These are phyloP conservation scores for Ochotona princeps DNA, from an alignment of 2,113 vertebrate species.

Conservation along the genomic window DNA sequence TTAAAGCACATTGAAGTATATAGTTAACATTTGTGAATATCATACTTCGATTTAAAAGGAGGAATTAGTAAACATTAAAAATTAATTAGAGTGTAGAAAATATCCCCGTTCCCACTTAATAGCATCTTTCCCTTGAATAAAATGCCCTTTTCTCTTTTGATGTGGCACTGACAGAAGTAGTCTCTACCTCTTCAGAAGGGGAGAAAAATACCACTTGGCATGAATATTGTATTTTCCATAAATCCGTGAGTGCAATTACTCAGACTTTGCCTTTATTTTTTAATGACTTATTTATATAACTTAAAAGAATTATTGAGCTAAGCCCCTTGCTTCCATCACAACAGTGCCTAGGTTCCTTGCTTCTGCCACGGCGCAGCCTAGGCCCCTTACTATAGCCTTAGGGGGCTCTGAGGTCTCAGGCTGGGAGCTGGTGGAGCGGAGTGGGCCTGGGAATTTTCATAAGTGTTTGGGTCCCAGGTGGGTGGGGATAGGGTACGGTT, in stretches of 20 bases:
- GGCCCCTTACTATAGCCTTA: no score
- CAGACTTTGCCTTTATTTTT: background rate
- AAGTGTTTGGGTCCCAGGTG: no score
- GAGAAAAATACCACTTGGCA: background rate
- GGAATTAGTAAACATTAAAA: background rate
- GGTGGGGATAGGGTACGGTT: no score
- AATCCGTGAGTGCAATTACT: background rate
- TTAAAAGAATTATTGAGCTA: no score
- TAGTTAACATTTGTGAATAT: background rate
- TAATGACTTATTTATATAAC: background rate
- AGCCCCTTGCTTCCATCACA: no score
- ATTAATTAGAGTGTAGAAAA: no score
- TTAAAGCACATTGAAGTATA: background rate
- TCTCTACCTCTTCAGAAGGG: background rate
- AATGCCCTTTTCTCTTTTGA: background rate
- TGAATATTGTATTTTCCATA: background rate
- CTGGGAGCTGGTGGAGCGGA: no score
- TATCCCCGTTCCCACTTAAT: background rate
- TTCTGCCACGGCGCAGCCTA: no score
- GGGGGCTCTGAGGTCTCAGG: no score
- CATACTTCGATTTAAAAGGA: background rate
- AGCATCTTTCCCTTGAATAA: background rate
- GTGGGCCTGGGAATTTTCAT: no score
- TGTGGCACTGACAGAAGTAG: background rate
- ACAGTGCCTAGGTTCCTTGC: no score